Evolutionary conservation across 2,888 invertebrate genomes (phyloP), one percentile per base, ranked within the genome.

Genomic region (Ariolimax columbianus): DNA sequence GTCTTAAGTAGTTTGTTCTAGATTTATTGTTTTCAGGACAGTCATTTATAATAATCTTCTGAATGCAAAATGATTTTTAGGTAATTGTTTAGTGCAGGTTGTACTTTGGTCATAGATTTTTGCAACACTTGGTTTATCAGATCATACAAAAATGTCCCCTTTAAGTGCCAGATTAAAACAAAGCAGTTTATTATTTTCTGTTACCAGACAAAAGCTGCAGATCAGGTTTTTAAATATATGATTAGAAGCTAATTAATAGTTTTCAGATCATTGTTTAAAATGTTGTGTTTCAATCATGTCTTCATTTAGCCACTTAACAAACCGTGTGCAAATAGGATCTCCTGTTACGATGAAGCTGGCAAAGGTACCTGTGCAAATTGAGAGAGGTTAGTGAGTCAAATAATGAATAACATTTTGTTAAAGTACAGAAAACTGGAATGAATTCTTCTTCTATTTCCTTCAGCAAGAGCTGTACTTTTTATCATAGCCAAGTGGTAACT

Each of bases 301-400:
- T 43, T 43, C 36, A 11, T 43, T 47, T 90, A 94, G 93, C 19
- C 93, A 93, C 88, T 85, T 94, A 80, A 91, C 93, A 36, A 93
- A 91, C 87, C 89, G 94, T 83, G 93, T 93, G 19, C 94, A 94
- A 87, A 92, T 94, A n/a, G 94, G 94, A 23, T 94, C 93, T 14
- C 94, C 94, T 23, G 93, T 94, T 23, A 93, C 92, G 6, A 94
- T 94, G 94, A 93, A 93, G 82, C 88, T 93, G 26, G 84, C 90
- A 0, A 87, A 84, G 73, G 89, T 93, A 30, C 94, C 94, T 55
- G 87, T 89, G 59, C 89, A 89, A 23, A 91, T 93, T 33, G 91
- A 92, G 78, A 91, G 91, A 91, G 93, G 93, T 75, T 75, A 75
- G 73, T 75, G 30, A 75, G 38, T 30, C 0, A 40, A 26, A 66